Conservation (phyloP, 1,140 invertebrate species). For the Zaprionus kolodkinae region DNA sequence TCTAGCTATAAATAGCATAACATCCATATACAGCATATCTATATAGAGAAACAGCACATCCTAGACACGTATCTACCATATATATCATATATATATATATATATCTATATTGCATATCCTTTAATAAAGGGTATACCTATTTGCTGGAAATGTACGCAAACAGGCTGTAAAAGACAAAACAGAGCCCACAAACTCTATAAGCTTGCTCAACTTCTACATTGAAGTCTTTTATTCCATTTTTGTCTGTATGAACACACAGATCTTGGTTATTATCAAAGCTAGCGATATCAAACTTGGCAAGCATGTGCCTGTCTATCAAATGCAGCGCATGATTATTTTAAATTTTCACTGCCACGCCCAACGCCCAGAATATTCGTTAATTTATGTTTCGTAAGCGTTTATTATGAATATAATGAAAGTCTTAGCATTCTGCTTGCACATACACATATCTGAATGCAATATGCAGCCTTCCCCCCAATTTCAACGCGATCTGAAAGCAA, state of each 20-base stretch:
- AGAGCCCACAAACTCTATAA: background rate
- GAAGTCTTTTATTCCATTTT: background rate
- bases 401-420: background rate
- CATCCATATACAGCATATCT: too few relatives aligned
- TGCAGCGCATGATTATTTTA: background rate
- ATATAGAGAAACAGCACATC: too few relatives aligned
- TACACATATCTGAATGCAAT: background rate
- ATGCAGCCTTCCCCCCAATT: background rate
- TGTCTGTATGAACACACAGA: background rate
- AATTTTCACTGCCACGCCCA: background rate
- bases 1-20: background rate
- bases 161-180: rapidly evolving
- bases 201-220: too few relatives aligned
- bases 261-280: background rate
- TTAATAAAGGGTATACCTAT: background rate
- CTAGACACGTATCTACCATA: background rate
- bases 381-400: background rate
- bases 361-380: background rate
- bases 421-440: background rate
- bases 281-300: background rate
- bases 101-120: background rate
- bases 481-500: too few relatives aligned
- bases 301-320: background rate
- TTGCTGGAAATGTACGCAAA: background rate
- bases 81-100: constrained; percentile 8